Evolutionary conservation across 2,797 vertebrate species (phyloP), one percentile per base, ranked within the genome.

Genomic region (Macroramphosus scolopax): DNA sequence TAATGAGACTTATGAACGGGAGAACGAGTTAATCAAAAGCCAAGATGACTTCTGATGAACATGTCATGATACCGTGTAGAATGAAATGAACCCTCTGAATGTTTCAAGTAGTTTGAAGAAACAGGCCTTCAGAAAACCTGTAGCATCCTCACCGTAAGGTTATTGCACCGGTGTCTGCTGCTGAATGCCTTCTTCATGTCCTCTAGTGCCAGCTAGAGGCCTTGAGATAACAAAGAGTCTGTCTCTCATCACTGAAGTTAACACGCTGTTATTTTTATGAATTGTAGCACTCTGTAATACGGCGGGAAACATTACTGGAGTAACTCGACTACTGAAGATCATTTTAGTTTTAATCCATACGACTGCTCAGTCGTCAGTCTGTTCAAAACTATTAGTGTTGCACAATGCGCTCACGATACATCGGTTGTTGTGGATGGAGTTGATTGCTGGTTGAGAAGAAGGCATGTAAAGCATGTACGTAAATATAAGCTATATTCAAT

Each of bases 231-330:
- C 43, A 58, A 58, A 58, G 36, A 45, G 29, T 35, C 36, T 7
- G 36, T 60, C 35, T 64, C 41, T 56, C 33, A 15, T 61, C 44
- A 28, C 47, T 57, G 2, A 51, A 47, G 20, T 52, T 59, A 59
- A 40, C 55, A 22, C 38, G 8, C 26, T 30, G 15, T 17, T 32
- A 15, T 48, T 44, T 62, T 53, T 16, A 41, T 60, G 39, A 12
- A 7, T 40, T 10, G 24, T n/a, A 32, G 33, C 6, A 1, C 22
- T n/a, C 13, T 6, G n/a, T n/a, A n/a, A n/a, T n/a, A n/a, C n/a
- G n/a, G n/a, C n/a, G n/a, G n/a, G n/a, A n/a, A n/a, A n/a, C n/a
- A n/a, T n/a, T n/a, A n/a, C n/a, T n/a, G n/a, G n/a, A n/a, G n/a
- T n/a, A n/a, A n/a, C n/a, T n/a, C n/a, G n/a, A n/a, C n/a, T n/a